Percentiles rank a stretch among this genome's conserved stretches.
phyloP scores from a whole-genome alignment of 2,113 vertebrate genomes.

The Nanorana parkeri region DNA sequence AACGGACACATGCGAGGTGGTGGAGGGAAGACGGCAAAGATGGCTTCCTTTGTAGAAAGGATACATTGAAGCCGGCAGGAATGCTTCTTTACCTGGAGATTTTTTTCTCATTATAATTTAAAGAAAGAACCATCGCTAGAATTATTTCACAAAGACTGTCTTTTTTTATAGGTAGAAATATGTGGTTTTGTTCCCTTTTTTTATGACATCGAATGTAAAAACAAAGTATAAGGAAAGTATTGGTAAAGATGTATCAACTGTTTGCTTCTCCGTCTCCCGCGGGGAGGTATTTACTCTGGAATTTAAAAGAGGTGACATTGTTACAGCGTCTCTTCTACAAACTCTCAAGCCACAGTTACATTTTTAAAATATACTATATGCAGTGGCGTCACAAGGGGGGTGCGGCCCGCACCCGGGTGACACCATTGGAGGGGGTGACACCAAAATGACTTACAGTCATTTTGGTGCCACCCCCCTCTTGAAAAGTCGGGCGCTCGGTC shows the following conservation, averaged over 20 bases:
- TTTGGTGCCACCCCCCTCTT: too few species aligned
- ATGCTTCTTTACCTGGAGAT: slow-evolving; percentile 22
- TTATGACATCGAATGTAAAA: slow-evolving; percentile 2
- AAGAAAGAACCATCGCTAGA: neutral
- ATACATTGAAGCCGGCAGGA: slow-evolving; percentile 32
- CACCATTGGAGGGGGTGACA: too few species aligned
- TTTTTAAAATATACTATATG: too few species aligned
- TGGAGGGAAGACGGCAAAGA: slow-evolving; percentile 3
- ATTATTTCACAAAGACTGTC: neutral
- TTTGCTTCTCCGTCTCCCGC: neutral
- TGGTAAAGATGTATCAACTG: neutral
- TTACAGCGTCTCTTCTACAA: too few species aligned
- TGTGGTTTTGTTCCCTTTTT: neutral
- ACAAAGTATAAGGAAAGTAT: neutral
- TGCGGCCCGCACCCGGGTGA: too few species aligned
- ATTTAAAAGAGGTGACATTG: too few species aligned
- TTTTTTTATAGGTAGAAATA: neutral
- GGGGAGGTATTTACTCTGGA: neutral
- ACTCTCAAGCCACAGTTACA: too few species aligned
- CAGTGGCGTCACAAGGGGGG: too few species aligned
- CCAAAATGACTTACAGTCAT: too few species aligned
- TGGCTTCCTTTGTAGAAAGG: slow-evolving; percentile 20
- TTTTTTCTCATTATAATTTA: slow-evolving; percentile 41
- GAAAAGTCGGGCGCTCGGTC: too few species aligned
- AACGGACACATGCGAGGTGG: slow-evolving; percentile 19